Conservation (phyloP, 2,888 invertebrate species). For the Lycocerus yunnanus region DNA sequence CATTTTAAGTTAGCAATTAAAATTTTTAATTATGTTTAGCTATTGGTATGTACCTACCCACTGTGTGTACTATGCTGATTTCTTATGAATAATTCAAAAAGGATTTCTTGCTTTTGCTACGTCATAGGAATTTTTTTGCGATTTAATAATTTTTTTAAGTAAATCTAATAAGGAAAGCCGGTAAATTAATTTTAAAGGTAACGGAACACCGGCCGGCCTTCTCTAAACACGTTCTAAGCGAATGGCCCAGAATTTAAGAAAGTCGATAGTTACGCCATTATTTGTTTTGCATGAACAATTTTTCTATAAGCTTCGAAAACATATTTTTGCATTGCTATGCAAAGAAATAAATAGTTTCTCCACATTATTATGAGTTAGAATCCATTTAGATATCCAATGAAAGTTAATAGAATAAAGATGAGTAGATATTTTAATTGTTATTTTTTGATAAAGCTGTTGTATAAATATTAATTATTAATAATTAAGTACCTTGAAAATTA, state of each 20-base stretch:
- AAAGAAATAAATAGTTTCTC: constrained; percentile 7
- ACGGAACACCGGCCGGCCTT: constrained; percentile 30
- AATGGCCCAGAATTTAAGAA: constrained; percentile 36
- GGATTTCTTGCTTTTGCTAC: background rate
- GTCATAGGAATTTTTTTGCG: background rate
- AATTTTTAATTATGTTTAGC: background rate
- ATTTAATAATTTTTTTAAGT: background rate
- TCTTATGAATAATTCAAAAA: background rate
- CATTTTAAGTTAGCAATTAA: background rate
- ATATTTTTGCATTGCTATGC: constrained; percentile 9
- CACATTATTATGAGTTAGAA: background rate
- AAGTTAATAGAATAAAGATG: constrained; percentile 13
- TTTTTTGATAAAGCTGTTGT: background rate
- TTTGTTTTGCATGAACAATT: constrained; percentile 32
- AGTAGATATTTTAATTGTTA: constrained; percentile 3
- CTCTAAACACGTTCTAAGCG: constrained; percentile 29
- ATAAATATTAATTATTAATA: background rate
- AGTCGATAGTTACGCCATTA: constrained; percentile 29
- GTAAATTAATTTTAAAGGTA: constrained; percentile 15
- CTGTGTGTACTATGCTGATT: background rate
- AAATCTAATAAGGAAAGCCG: background rate
- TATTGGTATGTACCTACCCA: background rate
- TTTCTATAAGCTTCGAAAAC: constrained; percentile 21
- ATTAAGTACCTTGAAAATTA: constrained; percentile 1
- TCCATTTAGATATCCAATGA: background rate